These are phyloP conservation scores for Neomonachus schauinslandi DNA, from an alignment of 2,113 vertebrate species.

Conservation along the genomic window DNA sequence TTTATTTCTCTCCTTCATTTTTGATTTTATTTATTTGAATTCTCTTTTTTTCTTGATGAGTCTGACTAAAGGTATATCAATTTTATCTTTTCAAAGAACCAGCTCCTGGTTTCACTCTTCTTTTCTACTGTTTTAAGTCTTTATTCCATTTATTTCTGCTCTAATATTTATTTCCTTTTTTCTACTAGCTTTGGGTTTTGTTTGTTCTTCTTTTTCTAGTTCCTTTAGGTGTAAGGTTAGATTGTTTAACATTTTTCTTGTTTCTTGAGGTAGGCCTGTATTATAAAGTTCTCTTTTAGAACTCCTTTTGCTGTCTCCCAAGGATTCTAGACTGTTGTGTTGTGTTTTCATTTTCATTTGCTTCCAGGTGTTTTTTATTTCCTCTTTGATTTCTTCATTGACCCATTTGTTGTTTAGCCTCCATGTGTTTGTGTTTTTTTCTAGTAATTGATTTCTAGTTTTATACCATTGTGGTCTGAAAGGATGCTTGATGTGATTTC, in stretches of 20 bases:
- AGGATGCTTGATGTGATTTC: not conserved
- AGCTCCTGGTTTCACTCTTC: not conserved
- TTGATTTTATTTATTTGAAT: not conserved
- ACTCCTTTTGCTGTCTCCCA: not conserved
- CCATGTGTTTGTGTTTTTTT: not conserved
- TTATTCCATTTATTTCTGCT: not conserved
- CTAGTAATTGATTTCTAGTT: not conserved
- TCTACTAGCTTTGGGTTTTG: not conserved
- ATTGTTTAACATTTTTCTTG: not conserved
- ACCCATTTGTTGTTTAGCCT: not conserved
- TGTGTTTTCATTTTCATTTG: not conserved
- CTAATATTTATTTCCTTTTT: not conserved
- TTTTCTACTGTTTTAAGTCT: not conserved
- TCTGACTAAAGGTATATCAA: not conserved
- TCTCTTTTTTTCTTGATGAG: not conserved
- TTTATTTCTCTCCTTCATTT: not conserved
- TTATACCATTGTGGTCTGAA: not conserved
- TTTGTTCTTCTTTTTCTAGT: not conserved
- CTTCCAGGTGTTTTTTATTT: not conserved
- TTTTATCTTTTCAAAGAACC: not conserved
- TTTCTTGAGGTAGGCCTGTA: not conserved
- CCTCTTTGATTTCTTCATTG: not conserved
- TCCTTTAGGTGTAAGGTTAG: not conserved
- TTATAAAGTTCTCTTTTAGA: not conserved
- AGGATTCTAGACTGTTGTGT: not conserved